Evolutionary conservation across 2,797 vertebrate genomes (phyloP), one percentile per base, ranked within the genome.

Genomic region (Salarias fasciatus): DNA sequence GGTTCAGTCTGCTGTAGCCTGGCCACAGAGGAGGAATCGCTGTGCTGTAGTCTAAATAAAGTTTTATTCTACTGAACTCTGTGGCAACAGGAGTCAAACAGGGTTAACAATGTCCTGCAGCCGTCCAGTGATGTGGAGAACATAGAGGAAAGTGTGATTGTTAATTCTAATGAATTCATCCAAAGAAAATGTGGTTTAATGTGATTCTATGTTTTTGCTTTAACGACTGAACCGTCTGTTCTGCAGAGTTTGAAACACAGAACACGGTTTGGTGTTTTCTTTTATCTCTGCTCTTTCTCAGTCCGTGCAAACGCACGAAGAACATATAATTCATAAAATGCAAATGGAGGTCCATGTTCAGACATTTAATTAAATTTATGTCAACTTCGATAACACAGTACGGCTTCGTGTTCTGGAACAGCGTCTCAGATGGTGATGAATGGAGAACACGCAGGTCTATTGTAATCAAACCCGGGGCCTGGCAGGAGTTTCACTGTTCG

Each of bases 281-380:
- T 72, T 67, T 12, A 63, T 65, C 36, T 58, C 8, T 46, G 48
- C 63, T 31, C 50, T 72, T 64, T 40, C 45, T 55, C 55, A n/a
- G n/a, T n/a, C 33, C 14, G 43, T 61, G 57, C 31, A 63, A 72
- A 50, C 61, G 53, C 69, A 58, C 0, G 3, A 38, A 38, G 48
- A 62, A 54, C 33, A 46, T 54, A 52, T 63, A 28, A 80, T 78
- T 75, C 68, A 65, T 48, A 14, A 73, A 75, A 77, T 84, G 62
- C 52, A 70, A 76, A 86, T 74, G 28, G 62, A 73, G 69, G 42
- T 69, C 56, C 62, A 54, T 54, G 63, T 77, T 69, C 71, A 76
- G 79, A 80, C 70, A 79, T 64, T 78, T 83, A 78, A 85, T 85
- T 85, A 75, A 82, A 85, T 80, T 68, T 61, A 62, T 82, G 81